Conservation (phyloP, 2,797 vertebrate genomes). For the Coilia nasus region DNA sequence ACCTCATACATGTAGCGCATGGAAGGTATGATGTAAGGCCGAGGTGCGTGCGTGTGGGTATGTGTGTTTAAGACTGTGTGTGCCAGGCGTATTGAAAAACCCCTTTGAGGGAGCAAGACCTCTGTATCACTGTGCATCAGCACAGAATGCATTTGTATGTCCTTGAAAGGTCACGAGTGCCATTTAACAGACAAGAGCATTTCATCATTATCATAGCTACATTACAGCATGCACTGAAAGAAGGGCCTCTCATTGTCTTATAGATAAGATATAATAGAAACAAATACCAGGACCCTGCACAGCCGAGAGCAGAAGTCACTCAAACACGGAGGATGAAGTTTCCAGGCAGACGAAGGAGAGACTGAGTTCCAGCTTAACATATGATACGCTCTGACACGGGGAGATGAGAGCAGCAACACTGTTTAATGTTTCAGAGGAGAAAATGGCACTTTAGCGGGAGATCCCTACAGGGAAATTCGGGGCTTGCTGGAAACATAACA, state of each 20-base stretch:
- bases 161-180: conserved; percentile 8
- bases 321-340: neutral
- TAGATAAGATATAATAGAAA: conserved; percentile 13
- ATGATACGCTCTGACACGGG: conserved; percentile 29
- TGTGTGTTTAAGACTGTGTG: neutral
- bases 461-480: conserved; percentile 39
- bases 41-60: neutral
- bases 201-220: conserved; percentile 14
- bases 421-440: conserved; percentile 45
- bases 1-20: neutral
- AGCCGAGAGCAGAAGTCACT: conserved; percentile 1
- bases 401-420: conserved; percentile 45
- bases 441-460: conserved; percentile 51
- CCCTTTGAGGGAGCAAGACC: neutral
- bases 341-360: neutral
- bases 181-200: neutral
- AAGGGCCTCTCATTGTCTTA: neutral
- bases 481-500: conserved; percentile 43
- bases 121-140: neutral
- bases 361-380: neutral
- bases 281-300: neutral
- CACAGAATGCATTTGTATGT: neutral
- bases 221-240: neutral
- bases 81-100: neutral
- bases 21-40: conserved; percentile 18